Evolutionary conservation across 30 jellyfish, hydroid and myxozoan species (phyloP).

Genomic region (Aurelia aurita): DNA sequence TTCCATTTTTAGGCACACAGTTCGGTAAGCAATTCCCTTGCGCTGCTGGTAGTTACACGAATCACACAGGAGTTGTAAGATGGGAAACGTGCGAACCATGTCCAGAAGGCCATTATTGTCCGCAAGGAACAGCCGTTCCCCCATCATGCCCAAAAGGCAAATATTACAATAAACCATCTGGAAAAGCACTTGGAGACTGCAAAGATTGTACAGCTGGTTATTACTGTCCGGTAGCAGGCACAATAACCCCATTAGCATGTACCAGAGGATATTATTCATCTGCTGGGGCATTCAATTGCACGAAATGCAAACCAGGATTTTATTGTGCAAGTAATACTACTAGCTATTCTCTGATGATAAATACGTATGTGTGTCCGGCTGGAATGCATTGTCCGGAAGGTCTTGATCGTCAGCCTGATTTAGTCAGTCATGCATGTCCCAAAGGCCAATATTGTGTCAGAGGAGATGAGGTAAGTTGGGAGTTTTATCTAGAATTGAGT

Average conservation of each 20-base stretch:
- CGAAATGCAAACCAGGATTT: slow-evolving; percentile 86
- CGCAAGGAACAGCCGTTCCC: slow-evolving; percentile 97
- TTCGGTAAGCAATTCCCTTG: slow-evolving; percentile 93
- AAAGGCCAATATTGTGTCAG: slow-evolving; percentile 91
- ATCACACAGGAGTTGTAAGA: slow-evolving; percentile 84
- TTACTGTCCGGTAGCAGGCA: slow-evolving; percentile 85
- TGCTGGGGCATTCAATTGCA: slow-evolving; percentile 81
- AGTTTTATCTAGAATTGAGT: too few relatives aligned
- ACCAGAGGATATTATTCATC: slow-evolving; percentile 86
- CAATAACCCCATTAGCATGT: slow-evolving; percentile 86
- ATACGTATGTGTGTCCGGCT: slow-evolving; percentile 88
- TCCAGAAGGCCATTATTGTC: slow-evolving; percentile 94
- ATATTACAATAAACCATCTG: slow-evolving; percentile 71
- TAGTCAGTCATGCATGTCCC: slow-evolving; percentile 79
- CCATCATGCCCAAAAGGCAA: slow-evolving; percentile 91
- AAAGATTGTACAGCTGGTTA: slow-evolving; percentile 87
- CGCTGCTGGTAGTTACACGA: slow-evolving; percentile 96
- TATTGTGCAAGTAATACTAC: slow-evolving; percentile 89
- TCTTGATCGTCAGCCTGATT: slow-evolving; percentile 79
- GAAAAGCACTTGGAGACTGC: slow-evolving; percentile 88
- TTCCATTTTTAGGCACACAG: slow-evolving; percentile 71
- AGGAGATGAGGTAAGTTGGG: slow-evolving; percentile 83
- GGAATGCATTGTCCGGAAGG: slow-evolving; percentile 98
- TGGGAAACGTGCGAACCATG: slow-evolving; percentile 92
- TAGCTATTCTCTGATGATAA: slow-evolving; percentile 73